Percentiles rank a stretch among this genome's conserved stretches.
These are phyloP conservation scores for Alosa alosa DNA, from an alignment of 2,113 vertebrate genomes.

Conservation along the genomic window DNA sequence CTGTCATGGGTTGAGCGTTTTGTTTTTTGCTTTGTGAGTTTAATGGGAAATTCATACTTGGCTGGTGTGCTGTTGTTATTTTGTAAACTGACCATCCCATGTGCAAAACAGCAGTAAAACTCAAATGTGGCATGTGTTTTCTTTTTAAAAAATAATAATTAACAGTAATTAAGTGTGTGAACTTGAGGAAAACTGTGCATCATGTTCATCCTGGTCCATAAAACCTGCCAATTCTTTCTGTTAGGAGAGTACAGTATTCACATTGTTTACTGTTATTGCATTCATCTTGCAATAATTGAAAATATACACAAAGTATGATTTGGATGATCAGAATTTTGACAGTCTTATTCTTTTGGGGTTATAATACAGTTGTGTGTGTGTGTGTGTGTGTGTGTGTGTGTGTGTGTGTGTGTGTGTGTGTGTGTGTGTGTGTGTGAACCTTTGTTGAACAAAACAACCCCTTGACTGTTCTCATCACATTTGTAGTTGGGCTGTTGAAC, in stretches of 20 bases:
- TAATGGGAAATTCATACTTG: background rate
- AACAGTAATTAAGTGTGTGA: no score
- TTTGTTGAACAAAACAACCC: background rate
- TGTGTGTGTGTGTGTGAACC: background rate
- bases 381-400: constrained; percentile 23
- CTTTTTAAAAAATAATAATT: no score
- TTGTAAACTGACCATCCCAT: background rate
- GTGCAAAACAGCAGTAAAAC: background rate
- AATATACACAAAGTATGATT: no score
- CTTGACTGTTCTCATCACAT: constrained; percentile 2
- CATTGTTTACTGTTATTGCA: no score
- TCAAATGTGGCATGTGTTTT: no score
- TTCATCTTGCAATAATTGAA: no score
- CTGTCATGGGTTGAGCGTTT: background rate
- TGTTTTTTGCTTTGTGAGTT: background rate
- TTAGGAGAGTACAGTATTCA: no score
- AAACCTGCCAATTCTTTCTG: no score
- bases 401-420: constrained; percentile 22
- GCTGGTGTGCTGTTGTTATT: background rate
- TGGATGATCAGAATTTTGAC: no score
- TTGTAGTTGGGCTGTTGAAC: background rate
- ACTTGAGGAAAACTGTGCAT: no score
- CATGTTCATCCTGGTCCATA: no score
- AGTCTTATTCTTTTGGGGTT: background rate
- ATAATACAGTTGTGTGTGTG: background rate